Conservation (phyloP, 2,797 vertebrate genomes). For the Peromyscus nudipes region DNA sequence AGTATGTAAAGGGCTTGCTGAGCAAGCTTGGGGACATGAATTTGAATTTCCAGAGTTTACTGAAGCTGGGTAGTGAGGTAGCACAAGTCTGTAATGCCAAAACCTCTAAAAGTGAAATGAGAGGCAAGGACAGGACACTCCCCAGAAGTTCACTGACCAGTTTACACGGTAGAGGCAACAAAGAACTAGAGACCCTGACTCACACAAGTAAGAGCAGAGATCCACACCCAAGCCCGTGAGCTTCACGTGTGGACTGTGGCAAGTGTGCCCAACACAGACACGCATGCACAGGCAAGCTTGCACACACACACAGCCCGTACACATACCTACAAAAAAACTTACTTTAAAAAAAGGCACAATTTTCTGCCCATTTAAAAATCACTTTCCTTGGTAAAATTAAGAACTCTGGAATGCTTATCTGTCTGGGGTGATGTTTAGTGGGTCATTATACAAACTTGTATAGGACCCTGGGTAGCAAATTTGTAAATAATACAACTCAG, state of each 20-base stretch:
- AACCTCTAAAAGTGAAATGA: neutral
- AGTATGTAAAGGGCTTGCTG: neutral
- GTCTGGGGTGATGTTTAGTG: neutral
- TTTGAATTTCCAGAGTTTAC: neutral
- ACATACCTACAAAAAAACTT: neutral
- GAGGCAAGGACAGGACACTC: neutral
- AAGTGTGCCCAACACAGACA: neutral
- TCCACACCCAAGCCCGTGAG: neutral
- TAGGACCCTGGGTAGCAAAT: neutral
- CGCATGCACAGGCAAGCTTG: neutral
- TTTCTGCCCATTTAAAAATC: neutral
- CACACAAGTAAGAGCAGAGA: neutral
- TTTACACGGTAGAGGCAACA: neutral
- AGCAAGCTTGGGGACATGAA: neutral
- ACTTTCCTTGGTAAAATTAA: slow-evolving; percentile 12
- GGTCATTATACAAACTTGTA: neutral
- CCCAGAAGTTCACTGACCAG: neutral
- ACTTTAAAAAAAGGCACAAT: neutral
- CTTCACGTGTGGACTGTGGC: no score
- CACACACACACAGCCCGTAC: neutral
- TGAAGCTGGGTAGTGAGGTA: neutral
- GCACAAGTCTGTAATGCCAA: neutral
- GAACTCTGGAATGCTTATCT: neutral
- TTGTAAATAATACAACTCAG: neutral
- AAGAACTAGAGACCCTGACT: neutral